Conservation (phyloP, 2,797 vertebrate genomes). For the Paramormyrops hopkinsi region DNA sequence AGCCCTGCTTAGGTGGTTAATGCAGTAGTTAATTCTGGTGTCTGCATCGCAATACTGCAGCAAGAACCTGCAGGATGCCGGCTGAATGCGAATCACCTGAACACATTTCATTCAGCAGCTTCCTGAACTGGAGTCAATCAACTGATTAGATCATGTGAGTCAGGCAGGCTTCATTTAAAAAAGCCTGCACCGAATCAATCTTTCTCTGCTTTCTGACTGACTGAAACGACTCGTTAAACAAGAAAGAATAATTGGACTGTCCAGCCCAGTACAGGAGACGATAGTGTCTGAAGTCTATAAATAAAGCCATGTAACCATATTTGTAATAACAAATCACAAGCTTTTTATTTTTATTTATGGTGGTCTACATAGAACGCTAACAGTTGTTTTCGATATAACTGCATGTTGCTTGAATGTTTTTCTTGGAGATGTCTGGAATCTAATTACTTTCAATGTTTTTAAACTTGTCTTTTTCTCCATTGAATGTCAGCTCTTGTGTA, state of each 20-base stretch:
- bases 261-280: not conserved
- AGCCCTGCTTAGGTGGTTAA: not conserved
- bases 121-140: constrained; percentile 7
- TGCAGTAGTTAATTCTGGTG: not conserved
- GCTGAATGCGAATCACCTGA: not conserved
- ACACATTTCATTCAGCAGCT: not conserved
- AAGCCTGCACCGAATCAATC: not conserved
- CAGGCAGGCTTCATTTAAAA: not conserved
- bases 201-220: not conserved
- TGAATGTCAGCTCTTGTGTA: not conserved
- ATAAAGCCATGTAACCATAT: not conserved
- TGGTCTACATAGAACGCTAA: not conserved
- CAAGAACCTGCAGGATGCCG: not conserved
- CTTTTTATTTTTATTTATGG: not conserved
- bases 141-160: constrained; percentile 4
- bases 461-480: not conserved
- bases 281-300: not conserved
- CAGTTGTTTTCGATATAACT: not conserved
- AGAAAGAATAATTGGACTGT: not conserved
- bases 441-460: not conserved
- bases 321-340: not conserved
- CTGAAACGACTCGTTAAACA: not conserved
- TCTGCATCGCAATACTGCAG: not conserved
- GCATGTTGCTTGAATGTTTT: not conserved
- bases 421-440: not conserved